Evolutionary conservation across 2,113 vertebrate genomes (phyloP).

Genomic region (Melierax canorus): DNA sequence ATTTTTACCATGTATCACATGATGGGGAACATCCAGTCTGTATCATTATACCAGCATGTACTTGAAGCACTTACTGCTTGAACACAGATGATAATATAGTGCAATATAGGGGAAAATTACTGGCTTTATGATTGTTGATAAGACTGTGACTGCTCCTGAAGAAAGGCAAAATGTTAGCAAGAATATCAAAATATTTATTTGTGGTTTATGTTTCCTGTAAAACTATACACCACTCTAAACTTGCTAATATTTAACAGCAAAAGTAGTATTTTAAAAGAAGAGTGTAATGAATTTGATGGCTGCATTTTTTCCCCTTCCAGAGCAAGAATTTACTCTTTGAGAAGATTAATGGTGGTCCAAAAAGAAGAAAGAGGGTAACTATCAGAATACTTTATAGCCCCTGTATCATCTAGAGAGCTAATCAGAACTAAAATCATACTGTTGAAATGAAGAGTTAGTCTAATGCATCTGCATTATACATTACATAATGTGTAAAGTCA

Average conservation of each 20-base stretch:
- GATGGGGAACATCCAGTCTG: not conserved
- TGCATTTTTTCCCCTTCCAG: slow-evolving; percentile 66
- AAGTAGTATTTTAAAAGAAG: slow-evolving; percentile 39
- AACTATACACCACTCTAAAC: slow-evolving; percentile 15
- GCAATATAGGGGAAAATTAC: not conserved
- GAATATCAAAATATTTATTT: slow-evolving; percentile 29
- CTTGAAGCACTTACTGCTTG: not conserved
- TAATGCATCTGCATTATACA: not conserved
- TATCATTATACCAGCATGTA: not conserved
- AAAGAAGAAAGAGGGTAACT: slow-evolving; percentile 91
- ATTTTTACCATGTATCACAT: not conserved
- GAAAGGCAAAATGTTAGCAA: slow-evolving; percentile 7
- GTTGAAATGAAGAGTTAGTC: not conserved
- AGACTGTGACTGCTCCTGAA: slow-evolving; percentile 14
- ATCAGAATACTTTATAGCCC: not conserved
- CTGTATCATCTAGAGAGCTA: not conserved
- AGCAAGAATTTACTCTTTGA: slow-evolving; percentile 92
- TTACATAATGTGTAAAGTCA: not conserved
- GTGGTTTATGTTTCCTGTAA: slow-evolving; percentile 44
- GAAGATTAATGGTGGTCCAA: slow-evolving; percentile 87
- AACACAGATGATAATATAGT: not conserved
- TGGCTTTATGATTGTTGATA: slow-evolving; percentile 29
- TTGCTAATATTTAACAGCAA: slow-evolving; percentile 42
- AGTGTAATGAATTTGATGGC: slow-evolving; percentile 30
- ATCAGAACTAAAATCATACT: not conserved